Evolutionary conservation across 2,797 vertebrate species (phyloP).

Genomic region (Platalea minor): DNA sequence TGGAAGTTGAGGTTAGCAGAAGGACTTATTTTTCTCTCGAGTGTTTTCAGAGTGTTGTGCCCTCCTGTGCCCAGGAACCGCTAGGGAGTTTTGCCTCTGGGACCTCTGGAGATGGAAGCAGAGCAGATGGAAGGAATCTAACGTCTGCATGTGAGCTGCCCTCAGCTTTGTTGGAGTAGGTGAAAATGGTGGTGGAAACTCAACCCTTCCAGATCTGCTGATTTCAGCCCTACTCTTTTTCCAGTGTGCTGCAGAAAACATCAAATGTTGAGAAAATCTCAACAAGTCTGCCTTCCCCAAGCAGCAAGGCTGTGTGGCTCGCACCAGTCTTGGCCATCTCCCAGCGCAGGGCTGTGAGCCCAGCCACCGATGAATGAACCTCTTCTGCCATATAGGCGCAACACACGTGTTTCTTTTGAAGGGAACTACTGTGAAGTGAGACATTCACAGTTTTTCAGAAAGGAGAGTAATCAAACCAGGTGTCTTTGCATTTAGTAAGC

Average conservation of each 20-base stretch:
- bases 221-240: not conserved
- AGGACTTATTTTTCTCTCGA: not conserved
- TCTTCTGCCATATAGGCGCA: not conserved
- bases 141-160: not conserved
- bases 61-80: not conserved
- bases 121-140: not conserved
- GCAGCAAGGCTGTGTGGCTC: not conserved
- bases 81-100: not conserved
- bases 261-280: not conserved
- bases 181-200: not conserved
- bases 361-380: not conserved
- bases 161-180: not conserved
- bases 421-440: not conserved
- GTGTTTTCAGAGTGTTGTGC: not conserved
- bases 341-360: not conserved
- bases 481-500: not conserved
- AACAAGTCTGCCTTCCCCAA: rapidly evolving
- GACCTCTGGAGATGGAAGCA: not conserved
- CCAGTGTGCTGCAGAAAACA: not conserved
- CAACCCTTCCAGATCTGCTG: not conserved
- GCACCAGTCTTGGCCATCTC: not conserved
- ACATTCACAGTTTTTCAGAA: not conserved
- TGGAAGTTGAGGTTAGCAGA: not conserved
- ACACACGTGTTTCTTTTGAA: not conserved
- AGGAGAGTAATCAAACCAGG: not conserved